Evolutionary conservation across 2,888 invertebrate species (phyloP).

Genomic region (Zonitis immaculata): DNA sequence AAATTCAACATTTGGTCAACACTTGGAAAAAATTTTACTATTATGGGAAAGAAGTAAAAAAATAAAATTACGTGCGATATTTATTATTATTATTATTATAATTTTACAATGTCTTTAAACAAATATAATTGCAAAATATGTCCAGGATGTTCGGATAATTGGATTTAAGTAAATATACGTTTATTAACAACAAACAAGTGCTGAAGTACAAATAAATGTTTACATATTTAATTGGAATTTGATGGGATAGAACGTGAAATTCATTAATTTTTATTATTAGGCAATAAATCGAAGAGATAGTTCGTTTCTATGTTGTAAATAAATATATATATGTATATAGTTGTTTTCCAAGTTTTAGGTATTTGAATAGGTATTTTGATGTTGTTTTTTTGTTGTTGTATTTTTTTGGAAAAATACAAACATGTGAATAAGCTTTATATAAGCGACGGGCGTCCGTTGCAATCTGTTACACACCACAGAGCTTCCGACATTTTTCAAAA

Average conservation of each 20-base stretch:
- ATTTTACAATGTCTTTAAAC: background rate
- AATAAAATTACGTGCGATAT: background rate
- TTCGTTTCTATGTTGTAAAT: too few species aligned
- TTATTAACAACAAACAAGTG: background rate
- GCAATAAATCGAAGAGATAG: too few species aligned
- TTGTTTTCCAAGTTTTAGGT: too few species aligned
- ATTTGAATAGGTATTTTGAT: background rate
- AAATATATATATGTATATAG: too few species aligned
- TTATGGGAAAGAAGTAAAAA: background rate
- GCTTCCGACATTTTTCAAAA: conserved; percentile 48
- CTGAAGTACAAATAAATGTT: background rate
- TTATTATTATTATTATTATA: background rate
- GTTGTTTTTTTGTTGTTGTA: conserved; percentile 1
- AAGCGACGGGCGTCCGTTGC: conserved; percentile 35
- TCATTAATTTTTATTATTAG: too few species aligned
- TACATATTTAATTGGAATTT: background rate
- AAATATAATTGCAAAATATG: background rate
- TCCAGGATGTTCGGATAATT: background rate
- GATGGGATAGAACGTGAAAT: background rate
- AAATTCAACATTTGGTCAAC: background rate
- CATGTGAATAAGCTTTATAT: conserved; percentile 37
- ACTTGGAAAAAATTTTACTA: background rate
- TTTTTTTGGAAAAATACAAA: conserved; percentile 32
- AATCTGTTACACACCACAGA: conserved; percentile 46
- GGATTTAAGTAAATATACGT: background rate